Conservation (phyloP, 2,797 vertebrate genomes). For the Pipistrellus pygmaeus region DNA sequence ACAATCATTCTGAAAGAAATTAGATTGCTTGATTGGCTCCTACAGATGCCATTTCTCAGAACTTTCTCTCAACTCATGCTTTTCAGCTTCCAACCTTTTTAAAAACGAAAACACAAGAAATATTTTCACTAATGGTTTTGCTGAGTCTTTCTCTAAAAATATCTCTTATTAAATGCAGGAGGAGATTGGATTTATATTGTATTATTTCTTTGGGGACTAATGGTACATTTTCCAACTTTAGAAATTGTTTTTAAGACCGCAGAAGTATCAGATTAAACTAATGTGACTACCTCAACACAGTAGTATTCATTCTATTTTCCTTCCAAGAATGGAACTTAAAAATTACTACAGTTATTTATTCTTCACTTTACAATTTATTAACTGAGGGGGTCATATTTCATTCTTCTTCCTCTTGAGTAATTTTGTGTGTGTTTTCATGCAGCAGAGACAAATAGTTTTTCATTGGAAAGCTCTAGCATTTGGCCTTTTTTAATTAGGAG, state of each 20-base stretch:
- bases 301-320: constrained; percentile 67
- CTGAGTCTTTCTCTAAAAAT: constrained; percentile 79
- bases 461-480: neutral
- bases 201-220: constrained; percentile 78
- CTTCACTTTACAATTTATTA: constrained; percentile 77
- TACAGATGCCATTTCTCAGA: constrained; percentile 42
- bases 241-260: constrained; percentile 80
- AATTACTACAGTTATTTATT: constrained; percentile 79
- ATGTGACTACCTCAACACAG: constrained; percentile 77
- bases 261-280: constrained; percentile 79
- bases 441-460: constrained; percentile 58
- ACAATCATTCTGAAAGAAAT: constrained; percentile 27
- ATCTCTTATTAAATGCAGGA: constrained; percentile 76
- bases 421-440: constrained; percentile 35
- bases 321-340: constrained; percentile 79
- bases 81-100: constrained; percentile 50
- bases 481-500: constrained; percentile 67
- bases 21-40: constrained; percentile 22
- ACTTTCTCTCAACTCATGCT: neutral
- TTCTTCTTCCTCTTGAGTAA: constrained; percentile 67
- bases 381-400: constrained; percentile 66
- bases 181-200: constrained; percentile 67
- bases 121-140: constrained; percentile 60
- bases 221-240: constrained; percentile 80
- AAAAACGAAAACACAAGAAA: constrained; percentile 55